These are phyloP conservation scores for Camptogramma bilineatum DNA, from an alignment of 2,888 invertebrate species.

Conservation along the genomic window DNA sequence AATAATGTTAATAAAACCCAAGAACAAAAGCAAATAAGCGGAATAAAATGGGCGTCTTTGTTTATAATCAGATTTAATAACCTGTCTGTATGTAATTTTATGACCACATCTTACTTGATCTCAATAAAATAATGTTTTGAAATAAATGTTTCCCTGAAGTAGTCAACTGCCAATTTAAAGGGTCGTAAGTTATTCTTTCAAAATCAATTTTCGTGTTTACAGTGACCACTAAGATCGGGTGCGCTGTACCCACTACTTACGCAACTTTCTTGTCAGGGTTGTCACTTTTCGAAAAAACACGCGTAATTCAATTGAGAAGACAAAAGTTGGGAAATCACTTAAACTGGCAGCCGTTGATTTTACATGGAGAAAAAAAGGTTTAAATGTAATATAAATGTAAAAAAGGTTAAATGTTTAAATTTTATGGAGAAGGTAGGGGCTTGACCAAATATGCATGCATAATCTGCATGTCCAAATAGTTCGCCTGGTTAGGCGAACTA, in stretches of 20 bases:
- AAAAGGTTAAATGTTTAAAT: no score
- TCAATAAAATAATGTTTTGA: conserved; percentile 45
- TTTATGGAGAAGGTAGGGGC: no score
- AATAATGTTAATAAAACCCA: background rate
- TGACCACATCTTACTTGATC: conserved; percentile 12
- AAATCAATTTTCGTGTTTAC: conserved; percentile 84
- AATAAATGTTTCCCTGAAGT: conserved; percentile 73
- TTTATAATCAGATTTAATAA: conserved; percentile 15
- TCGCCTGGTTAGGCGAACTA: no score
- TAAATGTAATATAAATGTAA: no score
- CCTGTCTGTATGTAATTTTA: background rate
- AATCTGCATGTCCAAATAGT: no score
- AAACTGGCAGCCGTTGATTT: no score
- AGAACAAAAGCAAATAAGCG: background rate
- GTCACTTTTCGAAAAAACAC: conserved; percentile 25
- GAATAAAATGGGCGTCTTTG: background rate
- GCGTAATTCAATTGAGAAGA: no score
- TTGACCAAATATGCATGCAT: no score
- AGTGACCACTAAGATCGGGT: conserved; percentile 71
- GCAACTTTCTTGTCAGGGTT: conserved; percentile 55
- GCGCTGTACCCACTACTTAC: conserved; percentile 70
- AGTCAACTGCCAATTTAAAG: conserved; percentile 56
- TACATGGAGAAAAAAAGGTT: no score
- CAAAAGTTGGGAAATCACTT: no score
- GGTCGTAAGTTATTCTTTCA: conserved; percentile 68